Conservation (phyloP, 2,113 vertebrate genomes). For the Phodopus roborovskii region DNA sequence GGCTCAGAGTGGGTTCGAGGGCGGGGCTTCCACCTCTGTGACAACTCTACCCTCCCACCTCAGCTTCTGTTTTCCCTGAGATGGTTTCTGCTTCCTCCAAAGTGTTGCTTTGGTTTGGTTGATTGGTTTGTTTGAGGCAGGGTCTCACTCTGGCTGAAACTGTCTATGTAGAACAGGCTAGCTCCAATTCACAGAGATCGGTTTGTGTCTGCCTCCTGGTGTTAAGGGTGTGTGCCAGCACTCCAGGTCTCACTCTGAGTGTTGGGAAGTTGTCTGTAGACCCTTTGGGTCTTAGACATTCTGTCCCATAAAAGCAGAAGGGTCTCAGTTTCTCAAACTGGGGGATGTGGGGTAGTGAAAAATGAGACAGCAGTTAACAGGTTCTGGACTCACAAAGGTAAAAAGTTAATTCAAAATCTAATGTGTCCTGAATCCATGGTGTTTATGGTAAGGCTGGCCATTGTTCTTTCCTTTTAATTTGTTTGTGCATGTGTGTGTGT, state of each 20-base stretch:
- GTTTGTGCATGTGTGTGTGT: neutral
- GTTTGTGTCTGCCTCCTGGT: neutral
- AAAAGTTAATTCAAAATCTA: neutral
- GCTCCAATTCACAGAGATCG: neutral
- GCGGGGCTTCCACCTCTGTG: neutral
- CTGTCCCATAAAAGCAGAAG: neutral
- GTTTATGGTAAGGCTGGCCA: neutral
- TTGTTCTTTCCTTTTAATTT: neutral
- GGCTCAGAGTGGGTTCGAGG: neutral
- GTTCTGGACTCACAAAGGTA: neutral
- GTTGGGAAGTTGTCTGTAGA: neutral
- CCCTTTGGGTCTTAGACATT: neutral
- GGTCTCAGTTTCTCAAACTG: neutral
- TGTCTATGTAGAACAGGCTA: neutral
- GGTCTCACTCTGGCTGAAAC: neutral
- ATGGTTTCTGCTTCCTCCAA: rapidly evolving
- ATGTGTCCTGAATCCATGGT: neutral
- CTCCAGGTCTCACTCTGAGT: too few species aligned
- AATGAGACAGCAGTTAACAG: too few species aligned
- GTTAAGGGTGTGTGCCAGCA: neutral
- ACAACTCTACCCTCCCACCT: neutral
- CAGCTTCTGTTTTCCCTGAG: neutral
- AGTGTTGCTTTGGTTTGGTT: neutral
- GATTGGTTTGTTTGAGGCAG: neutral
- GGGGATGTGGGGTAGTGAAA: too few species aligned